A percentile compares a stretch with the other conserved stretches of the same genome.
phyloP scores from a whole-genome alignment of 2,888 invertebrate genomes.

The Nomada flava region DNA sequence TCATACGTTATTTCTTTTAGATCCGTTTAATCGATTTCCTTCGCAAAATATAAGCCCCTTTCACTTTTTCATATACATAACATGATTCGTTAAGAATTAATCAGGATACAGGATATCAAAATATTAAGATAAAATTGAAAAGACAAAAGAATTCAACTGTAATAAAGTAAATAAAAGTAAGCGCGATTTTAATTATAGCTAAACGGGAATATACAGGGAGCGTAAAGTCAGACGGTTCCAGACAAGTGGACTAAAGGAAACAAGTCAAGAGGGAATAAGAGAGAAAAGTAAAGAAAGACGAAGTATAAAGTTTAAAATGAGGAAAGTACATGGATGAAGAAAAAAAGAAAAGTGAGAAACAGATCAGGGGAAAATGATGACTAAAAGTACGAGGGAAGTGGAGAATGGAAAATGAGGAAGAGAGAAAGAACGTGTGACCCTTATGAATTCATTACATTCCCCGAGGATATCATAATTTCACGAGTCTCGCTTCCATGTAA shows the following conservation, averaged over 20 bases:
- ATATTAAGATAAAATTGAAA: too few species aligned
- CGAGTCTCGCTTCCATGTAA: conserved; percentile 24
- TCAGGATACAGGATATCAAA: too few species aligned
- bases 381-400: background rate
- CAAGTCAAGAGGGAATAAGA: background rate
- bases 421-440: conserved; percentile 20
- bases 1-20: too few species aligned
- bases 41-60: too few species aligned
- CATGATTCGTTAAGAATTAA: too few species aligned
- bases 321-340: background rate
- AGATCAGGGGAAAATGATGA: background rate
- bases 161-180: too few species aligned
- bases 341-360: background rate
- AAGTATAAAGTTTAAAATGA: conserved; percentile 4
- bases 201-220: background rate
- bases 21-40: too few species aligned
- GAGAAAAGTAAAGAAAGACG: background rate
- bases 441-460: conserved; percentile 39
- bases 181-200: background rate
- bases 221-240: background rate
- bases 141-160: too few species aligned
- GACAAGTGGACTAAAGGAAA: background rate
- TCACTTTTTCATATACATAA: too few species aligned
- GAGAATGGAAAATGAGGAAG: conserved; percentile 13
- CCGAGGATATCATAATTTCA: conserved; percentile 34